phyloP scores from a whole-genome alignment of 2,797 vertebrate species.

The Epinephelus malabaricus region DNA sequence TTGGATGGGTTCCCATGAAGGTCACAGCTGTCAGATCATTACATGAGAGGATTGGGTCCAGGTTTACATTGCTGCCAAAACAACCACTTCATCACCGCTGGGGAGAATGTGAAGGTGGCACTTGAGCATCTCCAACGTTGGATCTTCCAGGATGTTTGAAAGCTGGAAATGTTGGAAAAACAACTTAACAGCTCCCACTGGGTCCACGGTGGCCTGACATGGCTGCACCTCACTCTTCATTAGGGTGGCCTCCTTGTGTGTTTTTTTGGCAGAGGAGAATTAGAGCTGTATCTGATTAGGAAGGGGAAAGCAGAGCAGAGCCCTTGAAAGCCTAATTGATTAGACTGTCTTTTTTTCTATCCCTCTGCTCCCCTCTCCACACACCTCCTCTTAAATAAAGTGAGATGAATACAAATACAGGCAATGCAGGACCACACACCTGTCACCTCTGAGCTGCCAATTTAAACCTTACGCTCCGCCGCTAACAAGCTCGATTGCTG shows the following conservation, averaged over 20 bases:
- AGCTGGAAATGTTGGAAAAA: constrained; percentile 43
- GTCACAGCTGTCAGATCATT: constrained; percentile 77
- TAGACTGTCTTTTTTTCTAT: constrained; percentile 68
- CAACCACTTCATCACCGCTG: constrained; percentile 59
- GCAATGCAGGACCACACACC: constrained; percentile 76
- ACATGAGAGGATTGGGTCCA: constrained; percentile 65
- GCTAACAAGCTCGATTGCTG: constrained; percentile 73
- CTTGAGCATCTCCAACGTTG: constrained; percentile 35
- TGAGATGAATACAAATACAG: constrained; percentile 81
- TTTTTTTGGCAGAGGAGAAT: constrained; percentile 66
- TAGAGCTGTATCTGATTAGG: constrained; percentile 79
- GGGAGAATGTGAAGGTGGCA: constrained; percentile 47
- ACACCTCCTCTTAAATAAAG: constrained; percentile 74
- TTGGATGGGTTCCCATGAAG: constrained; percentile 73
- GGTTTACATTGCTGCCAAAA: constrained; percentile 67
- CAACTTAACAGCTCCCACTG: background rate
- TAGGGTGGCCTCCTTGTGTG: constrained; percentile 54
- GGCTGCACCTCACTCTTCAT: constrained; percentile 63
- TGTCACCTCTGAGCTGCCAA: constrained; percentile 78
- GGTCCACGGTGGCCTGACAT: constrained; percentile 48
- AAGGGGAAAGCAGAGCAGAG: constrained; percentile 64
- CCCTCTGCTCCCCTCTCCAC: constrained; percentile 43
- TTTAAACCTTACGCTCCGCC: constrained; percentile 68
- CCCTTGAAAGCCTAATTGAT: constrained; percentile 83
- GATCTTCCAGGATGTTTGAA: constrained; percentile 14